These are phyloP conservation scores for Hippocampus zosterae DNA, from an alignment of 2,113 vertebrate species.

Conservation along the genomic window DNA sequence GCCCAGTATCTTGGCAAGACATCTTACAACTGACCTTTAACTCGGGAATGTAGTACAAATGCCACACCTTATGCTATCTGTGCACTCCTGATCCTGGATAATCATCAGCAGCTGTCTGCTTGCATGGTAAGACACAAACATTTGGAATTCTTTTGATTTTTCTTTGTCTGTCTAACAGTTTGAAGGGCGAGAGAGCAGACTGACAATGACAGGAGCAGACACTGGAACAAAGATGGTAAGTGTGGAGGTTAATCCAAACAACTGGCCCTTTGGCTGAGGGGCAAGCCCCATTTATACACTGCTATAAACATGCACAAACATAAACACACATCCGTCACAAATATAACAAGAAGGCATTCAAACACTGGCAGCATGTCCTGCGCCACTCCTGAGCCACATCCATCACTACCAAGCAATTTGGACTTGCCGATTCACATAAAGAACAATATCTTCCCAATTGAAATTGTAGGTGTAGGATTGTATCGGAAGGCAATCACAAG, in stretches of 20 bases:
- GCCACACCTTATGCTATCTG: constrained; percentile 31
- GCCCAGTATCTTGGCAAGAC: background rate
- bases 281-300: background rate
- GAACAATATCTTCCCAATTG: background rate
- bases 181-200: background rate
- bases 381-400: background rate
- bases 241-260: constrained; percentile 22
- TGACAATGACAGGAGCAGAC: constrained; percentile 25
- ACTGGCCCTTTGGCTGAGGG: constrained; percentile 7
- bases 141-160: constrained; percentile 12
- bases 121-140: constrained; percentile 20
- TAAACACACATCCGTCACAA: constrained; percentile 4
- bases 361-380: background rate
- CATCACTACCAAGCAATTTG: background rate
- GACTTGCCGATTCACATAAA: background rate
- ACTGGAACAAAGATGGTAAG: constrained; percentile 25
- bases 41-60: constrained; percentile 31
- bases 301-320: constrained; percentile 1
- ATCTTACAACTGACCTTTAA: constrained; percentile 28
- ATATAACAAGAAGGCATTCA: constrained; percentile 1
- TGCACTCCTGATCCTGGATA: constrained; percentile 19
- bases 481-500: background rate
- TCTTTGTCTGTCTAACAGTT: constrained; percentile 3
- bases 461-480: background rate
- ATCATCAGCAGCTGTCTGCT: constrained; percentile 33